Base-by-base conservation (phyloP, 2,797 vertebrate species). In the Morelia viridis region DNA sequence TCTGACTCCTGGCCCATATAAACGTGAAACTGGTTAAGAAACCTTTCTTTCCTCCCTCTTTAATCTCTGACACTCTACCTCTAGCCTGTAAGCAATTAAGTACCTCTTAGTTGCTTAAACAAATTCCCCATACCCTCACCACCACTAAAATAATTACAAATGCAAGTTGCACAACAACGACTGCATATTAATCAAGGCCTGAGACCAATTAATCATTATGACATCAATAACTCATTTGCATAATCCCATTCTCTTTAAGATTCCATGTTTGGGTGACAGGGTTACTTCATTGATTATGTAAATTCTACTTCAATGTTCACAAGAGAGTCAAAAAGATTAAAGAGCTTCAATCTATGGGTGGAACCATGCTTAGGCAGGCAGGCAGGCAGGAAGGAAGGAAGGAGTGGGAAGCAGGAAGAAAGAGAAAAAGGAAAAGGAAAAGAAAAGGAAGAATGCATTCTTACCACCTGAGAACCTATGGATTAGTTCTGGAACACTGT, bases 221-320 rank as follows among this genome's bases (percentile, higher is more conserved):
- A 96, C 98, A 98, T 99, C 99, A 97, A 99, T 99, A 99, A 98
- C 98, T 98, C 97, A 99, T 99, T 98, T 99, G 98, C 99, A 99
- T 99, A 98, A 98, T 98, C 98, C 98, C 98, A 98, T 99, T 98
- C 97, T 97, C 97, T 98, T 98, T 98, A 98, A 98, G 98, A 98
- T 98, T 98, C 98, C 97, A 96, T 97, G 98, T 98, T 98, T 98
- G 97, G 98, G 98, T 99, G 98, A 98, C 98, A 98, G 98, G 98
- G 97, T 98, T 98, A 98, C 97, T 97, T 98, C 98, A 99, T 99
- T 97, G 98, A 99, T 99, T 99, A 99, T 99, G 99, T 96, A 99
- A 99, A 99, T 99, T 96, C 96, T 95, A 96, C 98, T 97, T 98
- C 98, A 98, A 98, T 98, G 97, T 98, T 98, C 98, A 98, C 97